Base-by-base conservation (phyloP, 2,888 invertebrate genomes). In the Eupithecia subfuscata region DNA sequence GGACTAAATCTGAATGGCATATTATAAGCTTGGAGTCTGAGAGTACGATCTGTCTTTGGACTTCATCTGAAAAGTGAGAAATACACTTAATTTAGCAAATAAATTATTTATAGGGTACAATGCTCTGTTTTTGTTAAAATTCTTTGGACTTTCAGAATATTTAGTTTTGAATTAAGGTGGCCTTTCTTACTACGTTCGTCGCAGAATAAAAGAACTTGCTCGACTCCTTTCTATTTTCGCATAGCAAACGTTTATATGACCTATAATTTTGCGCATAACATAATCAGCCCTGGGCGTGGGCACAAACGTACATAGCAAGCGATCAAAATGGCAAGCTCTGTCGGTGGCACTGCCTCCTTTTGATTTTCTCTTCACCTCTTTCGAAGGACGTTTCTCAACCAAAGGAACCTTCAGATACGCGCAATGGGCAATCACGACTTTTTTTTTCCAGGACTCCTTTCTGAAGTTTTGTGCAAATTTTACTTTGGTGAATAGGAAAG, bases 11-110 rank as follows among this genome's bases (percentile, higher is more conserved):
- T 22, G 91, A 87, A 12, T 94, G 91, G 9, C 96, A 96, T 48
- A 97, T 93, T 0, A 97, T 86, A 5, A 95, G 90, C 86, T 96
- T 96, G 0, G 96, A 93, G 18, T 93, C 90, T 52, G 96, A 96
- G 79, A 95, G 90, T 34, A 88, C 82, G 14, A 97, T 83, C 84
- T 97, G 97, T 69, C 95, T 94, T 18, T 94, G 88, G 22, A 97
- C 96, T 95, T 97, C 97, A 84, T 96, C 97, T 97, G 91, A 43
- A 86, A 80, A 22, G n/a, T 40, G 9, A 65, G 11, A 4, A 34
- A n/a, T n/a, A 18, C 18, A 37, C 16, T 7, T 65, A 37, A 40
- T 65, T 37, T 6, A 14, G 30, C 6, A 37, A 52, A 37, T 37
- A 37, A 2, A 7, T 37, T 7, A 37, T 37, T 37, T 30, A 30